Percentiles rank a stretch among this genome's conserved stretches.
Evolutionary conservation across 2,888 invertebrate genomes (phyloP).

Genomic region (Ypsolopha sequella): DNA sequence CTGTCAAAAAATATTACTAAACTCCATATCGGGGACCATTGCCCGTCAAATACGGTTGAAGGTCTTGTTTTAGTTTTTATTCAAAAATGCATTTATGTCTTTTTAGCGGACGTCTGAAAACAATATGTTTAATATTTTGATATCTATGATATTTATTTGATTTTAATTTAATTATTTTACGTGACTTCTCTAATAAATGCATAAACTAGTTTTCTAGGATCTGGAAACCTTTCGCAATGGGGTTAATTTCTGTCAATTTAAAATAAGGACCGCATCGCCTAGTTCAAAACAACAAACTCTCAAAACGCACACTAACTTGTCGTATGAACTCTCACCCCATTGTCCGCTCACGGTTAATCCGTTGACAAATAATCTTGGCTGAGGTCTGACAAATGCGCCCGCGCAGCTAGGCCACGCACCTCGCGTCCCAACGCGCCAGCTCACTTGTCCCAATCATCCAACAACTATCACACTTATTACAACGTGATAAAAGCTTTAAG

Average conservation of each 20-base stretch:
- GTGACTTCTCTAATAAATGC: not conserved
- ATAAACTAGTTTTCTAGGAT: not conserved
- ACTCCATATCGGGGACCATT: too few relatives aligned
- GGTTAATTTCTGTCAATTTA: not conserved
- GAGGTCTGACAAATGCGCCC: conserved; percentile 2
- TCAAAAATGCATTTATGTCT: too few relatives aligned
- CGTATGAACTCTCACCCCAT: conserved; percentile 1
- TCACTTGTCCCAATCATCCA: not conserved
- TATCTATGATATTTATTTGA: too few relatives aligned
- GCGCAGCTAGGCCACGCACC: conserved; percentile 2
- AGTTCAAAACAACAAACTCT: too few relatives aligned
- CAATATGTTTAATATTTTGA: too few relatives aligned
- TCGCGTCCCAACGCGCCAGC: not conserved
- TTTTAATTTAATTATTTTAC: too few relatives aligned
- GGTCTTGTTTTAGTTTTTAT: too few relatives aligned
- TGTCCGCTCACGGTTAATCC: conserved; percentile 6
- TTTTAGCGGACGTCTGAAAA: too few relatives aligned
- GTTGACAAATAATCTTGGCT: conserved; percentile 8
- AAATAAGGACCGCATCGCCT: not conserved
- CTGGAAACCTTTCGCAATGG: not conserved
- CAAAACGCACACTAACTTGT: not conserved
- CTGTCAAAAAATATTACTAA: too few relatives aligned
- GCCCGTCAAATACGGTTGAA: too few relatives aligned
- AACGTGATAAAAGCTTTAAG: too few relatives aligned
- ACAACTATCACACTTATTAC: too few relatives aligned